Conservation (phyloP, 1,140 invertebrate genomes). For the Procambarus virginalis region DNA sequence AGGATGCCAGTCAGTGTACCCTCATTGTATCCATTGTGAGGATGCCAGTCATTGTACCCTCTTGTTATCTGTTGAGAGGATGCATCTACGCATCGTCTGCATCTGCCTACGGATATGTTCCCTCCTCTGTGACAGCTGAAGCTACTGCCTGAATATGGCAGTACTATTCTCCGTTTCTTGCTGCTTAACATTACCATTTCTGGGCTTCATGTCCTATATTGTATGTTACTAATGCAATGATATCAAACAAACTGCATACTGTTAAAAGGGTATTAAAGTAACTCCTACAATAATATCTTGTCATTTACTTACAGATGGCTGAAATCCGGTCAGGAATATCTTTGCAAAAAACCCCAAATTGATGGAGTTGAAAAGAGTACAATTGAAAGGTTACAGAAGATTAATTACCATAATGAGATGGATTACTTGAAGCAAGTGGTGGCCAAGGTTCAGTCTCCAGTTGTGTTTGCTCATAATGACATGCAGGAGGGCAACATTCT, state of each 20-base stretch:
- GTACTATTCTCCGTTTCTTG: no score
- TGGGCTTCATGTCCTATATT: not conserved
- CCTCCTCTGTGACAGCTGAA: no score
- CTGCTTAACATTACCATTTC: not conserved
- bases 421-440: slow-evolving; percentile 71
- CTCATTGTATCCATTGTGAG: no score
- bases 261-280: not conserved
- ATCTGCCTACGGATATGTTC: no score
- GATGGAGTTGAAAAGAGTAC: slow-evolving; percentile 49
- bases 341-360: slow-evolving; percentile 66
- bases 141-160: no score
- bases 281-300: not conserved
- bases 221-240: not conserved
- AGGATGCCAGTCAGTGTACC: no score
- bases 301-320: slow-evolving; percentile 74
- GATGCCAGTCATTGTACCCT: no score
- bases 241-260: not conserved
- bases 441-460: slow-evolving; percentile 80
- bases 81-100: no score
- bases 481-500: slow-evolving; percentile 91
- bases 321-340: slow-evolving; percentile 72
- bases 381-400: slow-evolving; percentile 62
- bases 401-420: slow-evolving; percentile 69
- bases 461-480: slow-evolving; percentile 98
- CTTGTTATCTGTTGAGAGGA: no score